Evolutionary conservation across 2,888 invertebrate species (phyloP).

Genomic region (Furcula furcula): DNA sequence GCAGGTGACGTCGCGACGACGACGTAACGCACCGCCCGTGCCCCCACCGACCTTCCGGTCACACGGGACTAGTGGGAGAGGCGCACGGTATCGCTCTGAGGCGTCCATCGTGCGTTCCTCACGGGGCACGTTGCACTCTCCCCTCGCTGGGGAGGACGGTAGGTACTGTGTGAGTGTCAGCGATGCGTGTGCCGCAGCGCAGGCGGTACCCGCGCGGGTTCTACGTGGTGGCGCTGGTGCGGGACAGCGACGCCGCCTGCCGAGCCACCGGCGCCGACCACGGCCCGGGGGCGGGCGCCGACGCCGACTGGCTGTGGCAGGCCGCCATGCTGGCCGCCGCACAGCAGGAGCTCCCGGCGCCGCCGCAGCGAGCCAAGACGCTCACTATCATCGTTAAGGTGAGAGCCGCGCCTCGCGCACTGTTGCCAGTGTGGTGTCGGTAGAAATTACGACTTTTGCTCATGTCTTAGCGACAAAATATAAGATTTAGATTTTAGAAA

Average conservation of each 20-base stretch:
- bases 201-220: slow-evolving; percentile 56
- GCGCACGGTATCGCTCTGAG: no score
- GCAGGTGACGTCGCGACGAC: no score
- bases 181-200: slow-evolving; percentile 33
- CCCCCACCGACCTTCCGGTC: no score
- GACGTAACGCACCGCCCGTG: no score
- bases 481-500: no score
- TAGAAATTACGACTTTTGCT: neutral
- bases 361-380: slow-evolving; percentile 31
- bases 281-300: slow-evolving; percentile 19
- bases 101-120: no score
- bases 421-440: neutral
- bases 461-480: neutral
- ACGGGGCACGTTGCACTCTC: no score
- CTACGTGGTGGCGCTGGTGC: slow-evolving; percentile 53
- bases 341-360: neutral
- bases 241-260: slow-evolving; percentile 43
- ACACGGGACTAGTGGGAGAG: no score
- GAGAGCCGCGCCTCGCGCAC: slow-evolving; percentile 5
- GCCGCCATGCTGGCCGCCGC: slow-evolving; percentile 27
- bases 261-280: slow-evolving; percentile 21
- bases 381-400: slow-evolving; percentile 44
- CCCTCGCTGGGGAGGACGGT: no score
- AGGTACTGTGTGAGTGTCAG: neutral
- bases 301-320: slow-evolving; percentile 56